Base-by-base conservation (phyloP, 2,888 invertebrate species). In the Heliconius ismenius region DNA sequence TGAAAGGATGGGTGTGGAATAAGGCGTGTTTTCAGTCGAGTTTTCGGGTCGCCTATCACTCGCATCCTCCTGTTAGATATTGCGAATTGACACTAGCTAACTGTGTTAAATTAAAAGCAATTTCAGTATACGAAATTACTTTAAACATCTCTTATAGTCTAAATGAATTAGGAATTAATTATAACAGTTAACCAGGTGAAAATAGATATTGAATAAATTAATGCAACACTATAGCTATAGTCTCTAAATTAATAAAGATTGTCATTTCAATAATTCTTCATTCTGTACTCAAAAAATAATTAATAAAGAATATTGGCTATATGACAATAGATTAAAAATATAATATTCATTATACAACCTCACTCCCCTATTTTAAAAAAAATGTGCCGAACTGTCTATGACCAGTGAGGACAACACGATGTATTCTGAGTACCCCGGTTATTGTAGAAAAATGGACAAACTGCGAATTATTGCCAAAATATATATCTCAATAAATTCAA, bases 61-160 rank as follows among this genome's bases (percentile, higher is more conserved):
- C 86, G 89, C 84, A 88, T 92, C 93, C 89, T 91, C 93, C 93
- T 94, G 93, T 89, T 87, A 90, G 90, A 92, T 85, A 91, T 87
- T 86, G 75, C 86, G 79, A 90, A 87, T 87, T 84, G 85, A 88
- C 86, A 89, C 85, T 88, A 87, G 80, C 78, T 75, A 67, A 60
- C 73, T 79, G 77, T 32, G 39, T 73, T 73, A 73, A 63, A 43
- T 63, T 73, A 43, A 60, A 73, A 73, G 73, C 43, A 63, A 63
- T 73, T 73, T 73, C 62, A 62, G 39, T 62, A 32, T 39, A 60
- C 39, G 62, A 73, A 73, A 63, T 73, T 32, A 62, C 73, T 73
- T 63, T 32, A 39, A 39, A 67, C 26, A 15, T 39, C 39, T 24
- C 67, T 67, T 67, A 67, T 9, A 15, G 39, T 39, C 67, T 67